A percentile compares a stretch with the other conserved stretches of the same genome.
These are phyloP conservation scores for Temnothorax nylanderi DNA, from an alignment of 1,140 invertebrate genomes.

Conservation along the genomic window DNA sequence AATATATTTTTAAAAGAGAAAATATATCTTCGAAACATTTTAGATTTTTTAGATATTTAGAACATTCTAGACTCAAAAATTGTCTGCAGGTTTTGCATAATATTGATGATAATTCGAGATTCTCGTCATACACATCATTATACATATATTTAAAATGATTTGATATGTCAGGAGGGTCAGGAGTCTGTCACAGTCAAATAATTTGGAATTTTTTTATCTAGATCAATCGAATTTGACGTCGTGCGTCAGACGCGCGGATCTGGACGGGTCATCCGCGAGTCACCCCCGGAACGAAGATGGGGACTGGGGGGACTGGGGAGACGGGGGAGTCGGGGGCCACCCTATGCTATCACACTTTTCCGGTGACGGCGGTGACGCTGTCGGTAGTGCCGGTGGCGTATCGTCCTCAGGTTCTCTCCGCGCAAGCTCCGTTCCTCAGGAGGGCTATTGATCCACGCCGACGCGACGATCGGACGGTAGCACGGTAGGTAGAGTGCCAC, in stretches of 20 bases:
- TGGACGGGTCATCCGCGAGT: background rate
- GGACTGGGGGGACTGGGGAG: too few relatives aligned
- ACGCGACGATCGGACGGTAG: constrained; percentile 57
- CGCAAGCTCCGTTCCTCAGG: constrained; percentile 71
- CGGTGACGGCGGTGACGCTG: background rate
- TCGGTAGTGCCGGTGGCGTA: constrained; percentile 19
- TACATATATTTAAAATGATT: background rate
- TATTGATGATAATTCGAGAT: background rate
- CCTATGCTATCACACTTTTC: constrained; percentile 12
- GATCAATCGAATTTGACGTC: background rate
- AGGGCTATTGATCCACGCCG: constrained; percentile 75
- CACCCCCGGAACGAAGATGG: background rate
- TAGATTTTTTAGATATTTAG: background rate
- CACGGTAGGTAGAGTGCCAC: constrained; percentile 44
- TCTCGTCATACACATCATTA: background rate
- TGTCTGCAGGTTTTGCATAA: background rate
- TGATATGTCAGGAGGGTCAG: too few relatives aligned
- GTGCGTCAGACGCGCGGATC: background rate
- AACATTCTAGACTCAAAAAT: background rate
- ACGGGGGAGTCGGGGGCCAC: background rate
- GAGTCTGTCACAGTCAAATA: too few relatives aligned
- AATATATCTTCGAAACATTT: background rate
- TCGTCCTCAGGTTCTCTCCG: constrained; percentile 48
- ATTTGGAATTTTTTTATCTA: background rate
- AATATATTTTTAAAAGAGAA: background rate